phyloP scores from a whole-genome alignment of 2,888 invertebrate genomes.

The Oasisia sp. region DNA sequence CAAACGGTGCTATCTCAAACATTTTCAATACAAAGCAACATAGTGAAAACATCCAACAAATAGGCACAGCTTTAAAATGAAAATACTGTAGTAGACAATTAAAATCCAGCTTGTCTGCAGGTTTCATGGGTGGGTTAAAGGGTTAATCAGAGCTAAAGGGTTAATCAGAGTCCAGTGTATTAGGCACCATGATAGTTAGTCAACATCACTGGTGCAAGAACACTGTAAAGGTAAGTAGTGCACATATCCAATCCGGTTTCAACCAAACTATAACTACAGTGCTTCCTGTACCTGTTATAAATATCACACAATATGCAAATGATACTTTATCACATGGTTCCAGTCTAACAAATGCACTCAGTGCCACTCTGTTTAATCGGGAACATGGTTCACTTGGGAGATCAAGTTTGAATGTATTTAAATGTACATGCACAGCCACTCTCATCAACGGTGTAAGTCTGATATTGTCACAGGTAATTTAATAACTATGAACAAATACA shows the following conservation, averaged over 20 bases:
- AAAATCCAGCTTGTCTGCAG: no score
- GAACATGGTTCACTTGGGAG: not conserved
- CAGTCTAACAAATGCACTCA: not conserved
- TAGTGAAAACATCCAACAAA: no score
- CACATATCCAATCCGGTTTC: not conserved
- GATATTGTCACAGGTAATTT: not conserved
- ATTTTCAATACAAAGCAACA: no score
- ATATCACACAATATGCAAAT: not conserved
- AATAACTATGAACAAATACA: not conserved
- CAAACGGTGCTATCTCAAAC: no score
- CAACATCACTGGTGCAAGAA: not conserved
- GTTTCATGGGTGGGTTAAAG: no score
- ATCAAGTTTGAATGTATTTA: not conserved
- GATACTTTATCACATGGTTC: not conserved
- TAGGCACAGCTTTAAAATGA: no score
- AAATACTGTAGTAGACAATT: no score
- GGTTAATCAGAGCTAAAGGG: no score
- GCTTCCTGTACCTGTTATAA: not conserved
- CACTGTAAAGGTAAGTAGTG: not conserved
- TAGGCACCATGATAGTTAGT: not conserved
- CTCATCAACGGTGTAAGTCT: not conserved
- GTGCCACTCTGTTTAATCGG: not conserved
- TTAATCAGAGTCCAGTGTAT: no score
- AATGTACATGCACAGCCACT: not conserved
- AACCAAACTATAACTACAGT: not conserved